Conservation (phyloP, 2,797 vertebrate genomes). For the Rhodeus uyekii region DNA sequence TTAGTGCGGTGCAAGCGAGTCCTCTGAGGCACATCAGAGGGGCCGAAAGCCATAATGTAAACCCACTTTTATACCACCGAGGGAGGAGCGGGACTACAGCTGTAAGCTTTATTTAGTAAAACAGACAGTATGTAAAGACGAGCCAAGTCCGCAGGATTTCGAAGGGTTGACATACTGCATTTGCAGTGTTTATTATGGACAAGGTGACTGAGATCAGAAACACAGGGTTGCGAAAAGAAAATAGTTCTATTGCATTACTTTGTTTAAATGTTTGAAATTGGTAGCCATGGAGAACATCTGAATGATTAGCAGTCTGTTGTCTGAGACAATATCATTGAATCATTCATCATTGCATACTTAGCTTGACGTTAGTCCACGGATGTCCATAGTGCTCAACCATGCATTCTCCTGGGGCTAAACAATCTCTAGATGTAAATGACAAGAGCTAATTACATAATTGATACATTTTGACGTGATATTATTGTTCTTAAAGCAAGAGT, state of each 20-base stretch:
- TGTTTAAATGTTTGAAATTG: constrained; percentile 64
- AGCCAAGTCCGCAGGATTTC: constrained; percentile 18
- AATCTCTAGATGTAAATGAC: neutral
- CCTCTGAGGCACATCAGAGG: constrained; percentile 83
- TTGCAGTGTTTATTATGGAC: constrained; percentile 26
- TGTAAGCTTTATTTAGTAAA: constrained; percentile 83
- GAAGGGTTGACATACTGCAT: constrained; percentile 16
- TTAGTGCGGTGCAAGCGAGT: constrained; percentile 84
- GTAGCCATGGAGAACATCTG: constrained; percentile 65
- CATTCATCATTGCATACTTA: constrained; percentile 63
- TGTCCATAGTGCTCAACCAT: neutral
- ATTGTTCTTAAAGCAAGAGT: neutral
- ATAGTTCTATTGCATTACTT: constrained; percentile 63
- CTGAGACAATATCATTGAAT: constrained; percentile 69
- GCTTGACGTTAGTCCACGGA: constrained; percentile 46
- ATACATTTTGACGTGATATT: neutral
- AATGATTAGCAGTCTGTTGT: constrained; percentile 69
- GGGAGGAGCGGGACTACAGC: constrained; percentile 64
- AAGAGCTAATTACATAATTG: constrained; percentile 1
- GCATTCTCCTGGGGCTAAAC: neutral
- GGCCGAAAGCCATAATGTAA: constrained; percentile 83
- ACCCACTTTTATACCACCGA: constrained; percentile 82
- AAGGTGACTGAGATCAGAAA: constrained; percentile 24
- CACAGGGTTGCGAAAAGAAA: constrained; percentile 38
- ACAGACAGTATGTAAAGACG: constrained; percentile 69